Conservation (phyloP, 2,113 vertebrate genomes). For the Campylomormyrus numenius region DNA sequence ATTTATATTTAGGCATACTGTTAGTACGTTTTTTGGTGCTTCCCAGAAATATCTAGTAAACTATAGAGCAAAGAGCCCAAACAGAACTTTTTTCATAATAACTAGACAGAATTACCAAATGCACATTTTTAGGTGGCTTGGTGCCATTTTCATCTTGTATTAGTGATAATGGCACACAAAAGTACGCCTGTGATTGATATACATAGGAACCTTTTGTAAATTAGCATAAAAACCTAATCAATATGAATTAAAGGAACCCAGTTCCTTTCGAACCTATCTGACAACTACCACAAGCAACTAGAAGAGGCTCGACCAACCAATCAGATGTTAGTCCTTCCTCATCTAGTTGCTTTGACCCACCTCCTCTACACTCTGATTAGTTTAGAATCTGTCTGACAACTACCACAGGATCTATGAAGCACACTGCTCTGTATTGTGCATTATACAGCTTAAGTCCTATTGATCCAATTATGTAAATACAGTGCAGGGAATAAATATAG, state of each 20-base stretch:
- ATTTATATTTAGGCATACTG: background rate
- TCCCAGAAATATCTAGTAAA: background rate
- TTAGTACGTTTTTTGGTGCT: background rate
- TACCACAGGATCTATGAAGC: background rate
- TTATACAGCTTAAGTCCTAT: background rate
- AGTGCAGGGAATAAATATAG: background rate
- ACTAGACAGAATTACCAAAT: background rate
- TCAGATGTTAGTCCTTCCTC: too few relatives aligned
- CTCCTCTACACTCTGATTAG: too few relatives aligned
- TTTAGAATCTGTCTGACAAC: background rate
- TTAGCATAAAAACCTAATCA: background rate
- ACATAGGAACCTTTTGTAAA: background rate
- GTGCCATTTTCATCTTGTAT: background rate
- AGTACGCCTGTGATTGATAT: background rate
- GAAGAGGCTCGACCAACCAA: too few relatives aligned
- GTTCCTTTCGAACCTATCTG: background rate
- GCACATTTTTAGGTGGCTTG: background rate
- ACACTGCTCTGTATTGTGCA: background rate
- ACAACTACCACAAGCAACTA: background rate
- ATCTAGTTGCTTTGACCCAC: too few relatives aligned
- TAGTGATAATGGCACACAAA: background rate
- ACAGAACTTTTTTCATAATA: background rate
- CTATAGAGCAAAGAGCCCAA: background rate
- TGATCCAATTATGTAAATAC: background rate
- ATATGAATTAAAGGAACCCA: background rate